These are phyloP conservation scores for Amphiprion clarkii DNA, from an alignment of 2,797 vertebrate species.

Conservation along the genomic window DNA sequence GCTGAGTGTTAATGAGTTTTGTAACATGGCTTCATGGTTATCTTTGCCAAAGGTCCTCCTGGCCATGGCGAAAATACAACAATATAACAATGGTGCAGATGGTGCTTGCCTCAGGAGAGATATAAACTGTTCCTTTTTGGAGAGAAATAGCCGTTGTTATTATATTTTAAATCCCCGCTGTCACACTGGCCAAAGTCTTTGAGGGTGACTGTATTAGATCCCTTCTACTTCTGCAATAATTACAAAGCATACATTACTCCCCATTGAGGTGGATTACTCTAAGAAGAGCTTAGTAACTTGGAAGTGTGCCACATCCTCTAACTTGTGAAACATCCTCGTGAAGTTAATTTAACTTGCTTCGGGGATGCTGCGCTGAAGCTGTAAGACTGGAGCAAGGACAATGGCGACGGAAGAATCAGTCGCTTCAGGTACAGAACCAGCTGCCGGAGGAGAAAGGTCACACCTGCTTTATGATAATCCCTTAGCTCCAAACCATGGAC, in stretches of 20 bases:
- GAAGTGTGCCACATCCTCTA: conserved; percentile 29
- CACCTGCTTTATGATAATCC: conserved; percentile 69
- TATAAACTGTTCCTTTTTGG: conserved; percentile 53
- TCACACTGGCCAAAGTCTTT: conserved; percentile 55
- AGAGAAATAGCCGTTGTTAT: conserved; percentile 51
- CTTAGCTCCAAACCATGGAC: conserved; percentile 43
- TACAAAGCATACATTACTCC: conserved; percentile 51
- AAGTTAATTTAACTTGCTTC: conserved; percentile 42
- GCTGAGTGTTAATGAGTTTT: conserved; percentile 76
- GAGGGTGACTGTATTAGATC: conserved; percentile 43
- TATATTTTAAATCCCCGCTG: conserved; percentile 62
- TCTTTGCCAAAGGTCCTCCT: conserved; percentile 60
- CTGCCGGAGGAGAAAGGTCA: conserved; percentile 62
- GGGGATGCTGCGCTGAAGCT: conserved; percentile 24
- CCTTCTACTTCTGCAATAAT: conserved; percentile 39
- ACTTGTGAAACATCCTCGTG: conserved; percentile 33
- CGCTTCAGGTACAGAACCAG: conserved; percentile 57
- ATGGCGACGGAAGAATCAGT: conserved; percentile 30
- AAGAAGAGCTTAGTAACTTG: conserved; percentile 51
- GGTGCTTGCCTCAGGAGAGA: conserved; percentile 54
- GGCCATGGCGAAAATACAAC: conserved; percentile 47
- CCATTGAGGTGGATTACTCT: conserved; percentile 54
- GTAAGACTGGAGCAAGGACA: conserved; percentile 29
- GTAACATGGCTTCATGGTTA: conserved; percentile 56
- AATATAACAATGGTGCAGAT: conserved; percentile 63